Conservation (phyloP, 2,888 invertebrate genomes). For the Sminthurides aquaticus region DNA sequence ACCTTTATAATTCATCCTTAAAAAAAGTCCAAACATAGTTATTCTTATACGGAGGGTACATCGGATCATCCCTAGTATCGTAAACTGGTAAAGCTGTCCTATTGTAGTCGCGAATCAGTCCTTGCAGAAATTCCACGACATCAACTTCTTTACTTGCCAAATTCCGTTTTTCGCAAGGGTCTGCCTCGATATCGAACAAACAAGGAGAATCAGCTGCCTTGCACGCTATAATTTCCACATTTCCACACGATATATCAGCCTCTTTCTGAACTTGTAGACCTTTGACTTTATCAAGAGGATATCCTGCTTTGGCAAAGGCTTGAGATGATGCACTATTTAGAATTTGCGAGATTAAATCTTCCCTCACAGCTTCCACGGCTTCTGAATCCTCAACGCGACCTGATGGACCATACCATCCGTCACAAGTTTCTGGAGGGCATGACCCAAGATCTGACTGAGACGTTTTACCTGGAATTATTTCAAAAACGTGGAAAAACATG, state of each 20-base stretch:
- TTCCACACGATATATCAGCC: slow-evolving; percentile 55
- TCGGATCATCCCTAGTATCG: slow-evolving; percentile 47
- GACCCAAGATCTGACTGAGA: slow-evolving; percentile 36
- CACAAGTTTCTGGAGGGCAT: slow-evolving; percentile 26
- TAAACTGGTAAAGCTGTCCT: slow-evolving; percentile 47
- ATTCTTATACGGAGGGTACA: slow-evolving; percentile 47
- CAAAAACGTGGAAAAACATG: not conserved
- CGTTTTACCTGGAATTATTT: slow-evolving; percentile 31
- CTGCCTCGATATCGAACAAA: slow-evolving; percentile 68
- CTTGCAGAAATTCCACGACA: slow-evolving; percentile 44
- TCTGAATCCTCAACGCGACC: slow-evolving; percentile 51
- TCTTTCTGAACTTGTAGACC: slow-evolving; percentile 48
- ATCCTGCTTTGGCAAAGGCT: slow-evolving; percentile 53
- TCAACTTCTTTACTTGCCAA: slow-evolving; percentile 51
- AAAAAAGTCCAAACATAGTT: slow-evolving; percentile 47
- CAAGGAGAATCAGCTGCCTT: slow-evolving; percentile 62
- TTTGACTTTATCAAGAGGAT: slow-evolving; percentile 50
- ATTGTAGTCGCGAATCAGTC: slow-evolving; percentile 44
- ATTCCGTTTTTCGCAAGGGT: slow-evolving; percentile 81
- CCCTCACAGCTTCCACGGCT: slow-evolving; percentile 12
- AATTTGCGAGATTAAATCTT: slow-evolving; percentile 48
- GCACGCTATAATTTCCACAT: slow-evolving; percentile 50
- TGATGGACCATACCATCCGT: slow-evolving; percentile 61
- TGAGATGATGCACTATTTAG: slow-evolving; percentile 53
- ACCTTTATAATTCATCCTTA: slow-evolving; percentile 41